Evolutionary conservation across 2,797 vertebrate genomes (phyloP).

Genomic region (Stomatorhinus walkeri): DNA sequence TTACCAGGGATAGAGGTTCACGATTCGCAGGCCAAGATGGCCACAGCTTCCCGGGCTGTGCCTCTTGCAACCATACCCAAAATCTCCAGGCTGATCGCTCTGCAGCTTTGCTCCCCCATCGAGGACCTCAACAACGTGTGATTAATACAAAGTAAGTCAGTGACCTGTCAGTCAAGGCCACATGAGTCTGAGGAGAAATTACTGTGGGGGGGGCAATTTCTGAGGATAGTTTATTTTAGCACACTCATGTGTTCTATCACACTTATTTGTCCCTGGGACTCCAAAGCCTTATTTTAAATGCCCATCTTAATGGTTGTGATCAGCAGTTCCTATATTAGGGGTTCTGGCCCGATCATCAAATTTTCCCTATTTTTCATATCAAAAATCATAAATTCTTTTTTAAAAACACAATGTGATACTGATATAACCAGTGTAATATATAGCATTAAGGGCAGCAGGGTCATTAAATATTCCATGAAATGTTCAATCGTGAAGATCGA

Average conservation of each 20-base stretch:
- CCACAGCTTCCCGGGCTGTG: background rate
- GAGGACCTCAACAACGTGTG: slow-evolving; percentile 37
- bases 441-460: background rate
- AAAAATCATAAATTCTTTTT: background rate
- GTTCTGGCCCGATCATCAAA: slow-evolving; percentile 1
- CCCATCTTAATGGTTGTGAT: background rate
- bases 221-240: slow-evolving; percentile 30
- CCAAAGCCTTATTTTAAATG: background rate
- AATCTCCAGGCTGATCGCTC: slow-evolving; percentile 19
- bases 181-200: slow-evolving; percentile 43
- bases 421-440: background rate
- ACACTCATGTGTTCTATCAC: background rate
- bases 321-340: background rate
- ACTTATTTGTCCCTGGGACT: background rate
- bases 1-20: background rate
- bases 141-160: slow-evolving; percentile 42
- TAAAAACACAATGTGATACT: background rate
- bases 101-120: background rate
- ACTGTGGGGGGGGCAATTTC: background rate
- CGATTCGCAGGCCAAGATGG: background rate
- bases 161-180: slow-evolving; percentile 47
- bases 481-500: background rate
- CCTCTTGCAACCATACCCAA: background rate
- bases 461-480: background rate
- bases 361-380: background rate